These are phyloP conservation scores for Sciaenops ocellatus DNA, from an alignment of 2,797 vertebrate species.

Conservation along the genomic window DNA sequence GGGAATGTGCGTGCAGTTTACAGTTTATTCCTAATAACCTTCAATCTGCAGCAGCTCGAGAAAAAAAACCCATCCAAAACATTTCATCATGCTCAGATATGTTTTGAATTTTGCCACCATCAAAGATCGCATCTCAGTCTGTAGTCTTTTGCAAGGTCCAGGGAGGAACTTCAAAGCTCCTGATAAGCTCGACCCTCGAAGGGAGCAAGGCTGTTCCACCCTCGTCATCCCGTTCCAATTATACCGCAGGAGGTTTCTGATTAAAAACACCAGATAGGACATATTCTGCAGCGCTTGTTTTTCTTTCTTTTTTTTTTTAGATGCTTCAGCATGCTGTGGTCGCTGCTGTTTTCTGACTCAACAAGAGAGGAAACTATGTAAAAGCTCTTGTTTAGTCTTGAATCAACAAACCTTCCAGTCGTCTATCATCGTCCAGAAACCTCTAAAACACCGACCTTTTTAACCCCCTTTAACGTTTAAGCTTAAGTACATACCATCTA, in stretches of 20 bases:
- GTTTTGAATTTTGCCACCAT: conserved; percentile 53
- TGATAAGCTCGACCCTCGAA: conserved; percentile 27
- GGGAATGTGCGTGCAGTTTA: conserved; percentile 4
- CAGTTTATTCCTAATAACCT: conserved; percentile 17
- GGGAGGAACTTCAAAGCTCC: conserved; percentile 63
- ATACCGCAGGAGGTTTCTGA: conserved; percentile 32
- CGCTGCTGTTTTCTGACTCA: not conserved
- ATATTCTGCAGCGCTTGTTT: not conserved
- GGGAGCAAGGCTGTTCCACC: conserved; percentile 12
- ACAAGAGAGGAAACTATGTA: not conserved
- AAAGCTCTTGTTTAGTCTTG: conserved; percentile 6
- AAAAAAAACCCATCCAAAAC: conserved; percentile 4
- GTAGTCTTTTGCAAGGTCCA: conserved; percentile 26
- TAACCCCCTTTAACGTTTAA: too few species aligned
- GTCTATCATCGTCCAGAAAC: not conserved
- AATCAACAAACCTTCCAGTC: not conserved
- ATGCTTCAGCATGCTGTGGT: not conserved
- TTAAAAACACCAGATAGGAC: conserved; percentile 41
- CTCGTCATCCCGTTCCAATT: conserved; percentile 42
- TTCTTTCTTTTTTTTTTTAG: not conserved
- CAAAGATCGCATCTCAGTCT: conserved; percentile 15
- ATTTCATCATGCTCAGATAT: conserved; percentile 24
- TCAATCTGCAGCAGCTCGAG: not conserved
- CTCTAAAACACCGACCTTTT: too few species aligned
- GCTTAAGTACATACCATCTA: too few species aligned